phyloP scores from a whole-genome alignment of 2,797 vertebrate genomes.

The Squalus acanthias region DNA sequence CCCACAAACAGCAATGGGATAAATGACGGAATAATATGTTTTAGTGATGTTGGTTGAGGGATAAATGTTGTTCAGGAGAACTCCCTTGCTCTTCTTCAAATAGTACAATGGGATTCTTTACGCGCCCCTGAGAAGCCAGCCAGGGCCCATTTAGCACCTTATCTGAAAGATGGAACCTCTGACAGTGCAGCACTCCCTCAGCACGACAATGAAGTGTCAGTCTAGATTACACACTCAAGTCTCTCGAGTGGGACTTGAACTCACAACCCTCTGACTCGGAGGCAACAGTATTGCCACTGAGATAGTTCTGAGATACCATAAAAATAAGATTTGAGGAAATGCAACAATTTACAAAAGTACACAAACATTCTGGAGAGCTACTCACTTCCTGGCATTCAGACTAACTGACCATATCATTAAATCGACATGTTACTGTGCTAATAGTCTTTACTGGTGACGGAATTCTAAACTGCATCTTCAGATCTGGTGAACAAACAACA shows the following conservation, averaged over 20 bases:
- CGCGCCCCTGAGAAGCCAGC: too few species aligned
- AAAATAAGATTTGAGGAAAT: background rate
- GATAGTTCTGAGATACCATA: background rate
- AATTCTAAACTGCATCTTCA: background rate
- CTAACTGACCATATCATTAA: background rate
- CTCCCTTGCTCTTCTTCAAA: background rate
- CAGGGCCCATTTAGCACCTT: background rate
- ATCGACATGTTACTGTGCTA: background rate
- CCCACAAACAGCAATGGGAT: background rate
- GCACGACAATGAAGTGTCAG: background rate
- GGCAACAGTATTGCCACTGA: background rate
- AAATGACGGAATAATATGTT: background rate
- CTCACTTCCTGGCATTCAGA: too few species aligned
- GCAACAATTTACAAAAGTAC: background rate
- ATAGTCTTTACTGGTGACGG: background rate
- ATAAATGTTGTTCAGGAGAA: background rate
- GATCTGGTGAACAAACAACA: background rate
- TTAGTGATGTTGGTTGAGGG: background rate
- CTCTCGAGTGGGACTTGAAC: background rate
- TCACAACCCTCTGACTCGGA: background rate
- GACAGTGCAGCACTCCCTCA: background rate
- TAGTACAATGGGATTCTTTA: too few species aligned
- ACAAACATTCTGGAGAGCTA: background rate
- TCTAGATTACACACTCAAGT: background rate
- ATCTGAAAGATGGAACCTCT: background rate